Evolutionary conservation across 2,888 invertebrate species (phyloP), one percentile per base, ranked within the genome.

Genomic region (Byasa hedistus): DNA sequence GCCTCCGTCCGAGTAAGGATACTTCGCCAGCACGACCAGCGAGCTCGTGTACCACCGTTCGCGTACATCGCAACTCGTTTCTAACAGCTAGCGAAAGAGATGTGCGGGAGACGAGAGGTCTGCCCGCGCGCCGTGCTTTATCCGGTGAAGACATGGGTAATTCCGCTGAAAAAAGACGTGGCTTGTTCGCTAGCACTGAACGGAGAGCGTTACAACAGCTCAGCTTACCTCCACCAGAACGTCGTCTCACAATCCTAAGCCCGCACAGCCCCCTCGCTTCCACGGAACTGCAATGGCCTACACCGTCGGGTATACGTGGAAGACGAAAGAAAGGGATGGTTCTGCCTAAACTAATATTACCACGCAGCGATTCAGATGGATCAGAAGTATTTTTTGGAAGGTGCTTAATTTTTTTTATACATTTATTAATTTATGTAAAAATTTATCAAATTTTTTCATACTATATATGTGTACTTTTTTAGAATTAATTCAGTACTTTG

Each of bases 171-270:
- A 93, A 93, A 68, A 89, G 94, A 68, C 87, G 95, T 8, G 95
- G 94, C 0, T 78, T 95, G 66, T 95, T 95, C 84, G 95, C 95
- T 10, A 94, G 94, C 67, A 93, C 93, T 36, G 94, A 94, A 76
- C 87, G 95, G 61, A 92, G 92, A 36, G 89, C 87, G 39, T 93
- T 95, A 23, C 95, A 94, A 75, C 95, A 96, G 78, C 88, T 95
- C 52, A 95, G 95, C 74, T 84, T 95, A 51, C 95, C 95, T 12
- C 95, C 95, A 12, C 94, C 95, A 0, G 94, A 94, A 68, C 91
- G 93, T 17, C 91, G 93, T 72, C 93, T 97, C 62, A 96, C 96
- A 54, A 97, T 97, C 68, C 87, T 97, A 68, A 96, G 96, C 73
- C 95, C 96, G 0, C 96, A 95, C 81, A 95, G 95, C 77, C 97